Evolutionary conservation across 1,140 invertebrate genomes (phyloP).

Genomic region (Marisa cornuarietis): DNA sequence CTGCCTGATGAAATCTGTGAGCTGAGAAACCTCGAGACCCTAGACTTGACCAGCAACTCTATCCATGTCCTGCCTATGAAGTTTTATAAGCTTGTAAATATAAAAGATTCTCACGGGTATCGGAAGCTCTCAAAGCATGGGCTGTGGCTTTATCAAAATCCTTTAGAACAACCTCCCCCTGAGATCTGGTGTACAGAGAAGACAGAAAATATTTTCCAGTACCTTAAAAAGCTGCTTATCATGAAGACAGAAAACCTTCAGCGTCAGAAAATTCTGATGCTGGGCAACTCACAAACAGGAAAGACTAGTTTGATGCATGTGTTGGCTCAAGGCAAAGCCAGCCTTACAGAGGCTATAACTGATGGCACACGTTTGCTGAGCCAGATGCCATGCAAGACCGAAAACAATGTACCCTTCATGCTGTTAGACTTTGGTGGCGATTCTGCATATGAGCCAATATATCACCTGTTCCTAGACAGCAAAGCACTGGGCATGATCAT

Average conservation of each 20-base stretch:
- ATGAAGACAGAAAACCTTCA: conserved; percentile 61
- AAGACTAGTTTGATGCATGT: conserved; percentile 58
- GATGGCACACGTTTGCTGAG: conserved; percentile 49
- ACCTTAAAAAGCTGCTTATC: conserved; percentile 60
- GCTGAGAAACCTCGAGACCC: conserved; percentile 54
- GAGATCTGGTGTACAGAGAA: conserved; percentile 62
- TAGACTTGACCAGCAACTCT: conserved; percentile 60
- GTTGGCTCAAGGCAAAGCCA: conserved; percentile 46
- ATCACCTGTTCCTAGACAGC: conserved; percentile 58
- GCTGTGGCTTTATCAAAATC: conserved; percentile 65
- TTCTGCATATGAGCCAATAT: conserved; percentile 49
- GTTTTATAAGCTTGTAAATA: conserved; percentile 51
- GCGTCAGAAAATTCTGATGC: conserved; percentile 59
- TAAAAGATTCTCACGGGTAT: conserved; percentile 59
- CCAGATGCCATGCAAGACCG: conserved; percentile 55
- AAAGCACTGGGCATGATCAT: conserved; percentile 59
- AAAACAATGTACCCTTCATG: conserved; percentile 61
- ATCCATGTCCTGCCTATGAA: conserved; percentile 56
- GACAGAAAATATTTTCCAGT: conserved; percentile 60
- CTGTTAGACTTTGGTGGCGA: conserved; percentile 62
- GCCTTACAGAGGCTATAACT: conserved; percentile 34
- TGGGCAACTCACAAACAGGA: conserved; percentile 58
- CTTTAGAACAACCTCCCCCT: conserved; percentile 59
- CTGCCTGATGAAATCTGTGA: conserved; percentile 61
- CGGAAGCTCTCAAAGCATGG: conserved; percentile 58